phyloP scores from a whole-genome alignment of 2,888 invertebrate genomes.

The Pachliopta kotzebuea region DNA sequence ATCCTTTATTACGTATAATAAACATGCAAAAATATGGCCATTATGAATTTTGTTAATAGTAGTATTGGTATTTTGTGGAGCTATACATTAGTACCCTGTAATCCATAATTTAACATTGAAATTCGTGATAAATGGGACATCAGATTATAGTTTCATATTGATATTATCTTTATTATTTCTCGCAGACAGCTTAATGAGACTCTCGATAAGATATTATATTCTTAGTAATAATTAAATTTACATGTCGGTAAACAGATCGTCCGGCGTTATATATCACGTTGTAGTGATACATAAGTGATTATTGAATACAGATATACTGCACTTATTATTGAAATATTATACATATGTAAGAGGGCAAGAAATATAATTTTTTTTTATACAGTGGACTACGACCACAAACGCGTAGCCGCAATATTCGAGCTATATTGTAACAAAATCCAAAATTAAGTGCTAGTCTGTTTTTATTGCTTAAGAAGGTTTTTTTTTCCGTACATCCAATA shows the following conservation, averaged over 20 bases:
- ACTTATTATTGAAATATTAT: background rate
- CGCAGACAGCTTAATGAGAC: constrained; percentile 9
- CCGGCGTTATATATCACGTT: background rate
- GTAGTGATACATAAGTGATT: constrained; percentile 1
- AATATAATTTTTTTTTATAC: too few relatives aligned
- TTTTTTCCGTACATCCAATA: too few relatives aligned
- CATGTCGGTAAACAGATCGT: background rate
- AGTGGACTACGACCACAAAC: too few relatives aligned
- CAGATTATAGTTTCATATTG: background rate
- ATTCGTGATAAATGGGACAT: background rate
- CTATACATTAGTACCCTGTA: background rate
- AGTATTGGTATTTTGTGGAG: too few relatives aligned
- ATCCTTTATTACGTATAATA: too few relatives aligned
- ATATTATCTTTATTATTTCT: background rate
- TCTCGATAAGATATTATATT: constrained; percentile 1
- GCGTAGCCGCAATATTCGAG: too few relatives aligned
- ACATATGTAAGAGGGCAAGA: too few relatives aligned
- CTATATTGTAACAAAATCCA: too few relatives aligned
- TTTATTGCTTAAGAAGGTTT: too few relatives aligned
- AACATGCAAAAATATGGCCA: too few relatives aligned
- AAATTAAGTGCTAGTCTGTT: too few relatives aligned
- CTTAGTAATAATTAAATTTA: background rate
- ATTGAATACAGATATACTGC: background rate
- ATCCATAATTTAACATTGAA: background rate
- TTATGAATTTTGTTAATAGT: too few relatives aligned